Evolutionary conservation across 2,113 vertebrate genomes (phyloP).

Genomic region (Oplegnathus fasciatus): DNA sequence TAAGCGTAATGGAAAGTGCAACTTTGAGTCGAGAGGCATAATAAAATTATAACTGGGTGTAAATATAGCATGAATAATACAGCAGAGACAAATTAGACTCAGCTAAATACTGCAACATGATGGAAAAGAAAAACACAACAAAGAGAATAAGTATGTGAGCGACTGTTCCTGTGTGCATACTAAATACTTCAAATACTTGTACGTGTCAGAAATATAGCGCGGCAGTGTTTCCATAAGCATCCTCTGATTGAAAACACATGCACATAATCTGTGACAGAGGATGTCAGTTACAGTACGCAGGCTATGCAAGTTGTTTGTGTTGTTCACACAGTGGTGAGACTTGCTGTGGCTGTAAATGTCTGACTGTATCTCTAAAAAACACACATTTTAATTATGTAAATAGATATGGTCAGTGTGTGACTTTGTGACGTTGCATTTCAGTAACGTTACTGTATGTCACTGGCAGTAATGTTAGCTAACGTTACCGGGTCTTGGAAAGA

Average conservation of each 20-base stretch:
- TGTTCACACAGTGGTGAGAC: background rate
- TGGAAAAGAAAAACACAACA: background rate
- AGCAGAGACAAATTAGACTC: background rate
- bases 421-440: too few species aligned
- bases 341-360: background rate
- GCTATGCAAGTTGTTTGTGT: background rate
- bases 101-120: background rate
- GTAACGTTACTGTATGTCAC: too few species aligned
- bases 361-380: too few species aligned
- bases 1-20: slow-evolving; percentile 4
- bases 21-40: background rate
- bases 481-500: too few species aligned
- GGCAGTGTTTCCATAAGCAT: too few species aligned
- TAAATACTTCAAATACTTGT: background rate
- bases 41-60: slow-evolving; percentile 6
- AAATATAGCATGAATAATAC: slow-evolving; percentile 3
- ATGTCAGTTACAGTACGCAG: background rate
- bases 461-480: too few species aligned
- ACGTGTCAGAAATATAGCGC: background rate
- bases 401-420: too few species aligned
- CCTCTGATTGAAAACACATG: background rate
- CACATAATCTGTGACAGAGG: background rate
- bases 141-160: background rate
- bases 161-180: background rate
- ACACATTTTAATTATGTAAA: too few species aligned